Evolutionary conservation across 2,113 vertebrate genomes (phyloP).

Genomic region (Collichthys lucidus): DNA sequence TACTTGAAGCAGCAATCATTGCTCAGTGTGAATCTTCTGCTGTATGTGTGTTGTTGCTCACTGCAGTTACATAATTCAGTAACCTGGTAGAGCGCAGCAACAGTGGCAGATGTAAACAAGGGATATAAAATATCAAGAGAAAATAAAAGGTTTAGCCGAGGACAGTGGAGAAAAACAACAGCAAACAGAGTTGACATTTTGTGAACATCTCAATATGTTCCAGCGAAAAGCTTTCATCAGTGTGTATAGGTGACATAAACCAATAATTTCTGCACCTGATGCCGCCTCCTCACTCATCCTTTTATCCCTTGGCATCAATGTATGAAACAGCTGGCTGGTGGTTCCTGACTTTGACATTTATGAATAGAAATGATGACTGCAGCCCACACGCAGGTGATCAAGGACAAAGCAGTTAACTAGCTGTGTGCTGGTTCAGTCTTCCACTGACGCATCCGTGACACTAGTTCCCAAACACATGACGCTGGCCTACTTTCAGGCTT

Average conservation of each 20-base stretch:
- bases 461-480: neutral
- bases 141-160: neutral
- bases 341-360: neutral
- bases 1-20: slow-evolving; percentile 19
- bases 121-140: neutral
- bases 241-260: neutral
- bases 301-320: neutral
- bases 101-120: neutral
- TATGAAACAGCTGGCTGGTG: neutral
- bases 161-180: neutral
- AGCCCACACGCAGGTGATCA: too few relatives aligned
- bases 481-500: slow-evolving; percentile 2
- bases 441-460: neutral
- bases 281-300: neutral
- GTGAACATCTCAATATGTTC: neutral
- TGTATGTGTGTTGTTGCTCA: slow-evolving; percentile 21
- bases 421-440: neutral
- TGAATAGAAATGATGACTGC: neutral
- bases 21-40: slow-evolving; percentile 43
- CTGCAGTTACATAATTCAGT: slow-evolving; percentile 55
- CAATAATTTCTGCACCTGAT: neutral
- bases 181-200: neutral
- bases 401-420: too few relatives aligned
- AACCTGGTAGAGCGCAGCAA: slow-evolving; percentile 19
- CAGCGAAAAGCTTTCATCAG: neutral